Percentiles rank a stretch among this genome's conserved stretches.
Conservation (phyloP, 2,797 vertebrate species). For the Cheracebus regulus region DNA sequence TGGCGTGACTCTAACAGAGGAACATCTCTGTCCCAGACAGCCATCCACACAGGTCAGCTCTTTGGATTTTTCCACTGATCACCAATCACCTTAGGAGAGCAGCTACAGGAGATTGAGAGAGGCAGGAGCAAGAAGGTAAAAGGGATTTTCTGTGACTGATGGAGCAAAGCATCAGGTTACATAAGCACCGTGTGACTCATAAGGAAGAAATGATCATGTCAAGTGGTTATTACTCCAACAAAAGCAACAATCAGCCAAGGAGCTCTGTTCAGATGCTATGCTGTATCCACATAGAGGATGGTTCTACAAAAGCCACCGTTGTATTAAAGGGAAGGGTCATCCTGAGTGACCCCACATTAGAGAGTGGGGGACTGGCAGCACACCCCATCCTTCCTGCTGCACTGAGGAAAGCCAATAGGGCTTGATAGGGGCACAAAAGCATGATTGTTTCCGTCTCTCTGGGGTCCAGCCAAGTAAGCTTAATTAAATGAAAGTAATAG, state of each 20-base stretch:
- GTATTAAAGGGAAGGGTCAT: neutral
- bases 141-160: neutral
- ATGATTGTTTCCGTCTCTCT: neutral
- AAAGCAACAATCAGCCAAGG: neutral
- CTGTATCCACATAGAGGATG: fast-evolving
- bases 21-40: fast-evolving
- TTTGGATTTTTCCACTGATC: neutral
- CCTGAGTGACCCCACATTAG: neutral
- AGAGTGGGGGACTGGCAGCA: neutral
- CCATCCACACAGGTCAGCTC: neutral
- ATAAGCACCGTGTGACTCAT: neutral
- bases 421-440: conserved; percentile 30
- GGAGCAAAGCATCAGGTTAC: neutral
- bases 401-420: fast-evolving
- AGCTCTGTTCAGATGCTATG: neutral
- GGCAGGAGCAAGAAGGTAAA: neutral
- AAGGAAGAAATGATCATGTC: neutral
- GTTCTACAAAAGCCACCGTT: neutral
- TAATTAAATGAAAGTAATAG: conserved; percentile 71
- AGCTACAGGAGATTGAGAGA: neutral
- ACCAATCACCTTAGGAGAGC: neutral
- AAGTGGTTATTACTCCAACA: neutral
- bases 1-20: too few relatives aligned
- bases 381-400: fast-evolving
- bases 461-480: conserved; percentile 52